Evolutionary conservation across 2,888 invertebrate species (phyloP), one percentile per base, ranked within the genome.

Genomic region (Polietes domitor): DNA sequence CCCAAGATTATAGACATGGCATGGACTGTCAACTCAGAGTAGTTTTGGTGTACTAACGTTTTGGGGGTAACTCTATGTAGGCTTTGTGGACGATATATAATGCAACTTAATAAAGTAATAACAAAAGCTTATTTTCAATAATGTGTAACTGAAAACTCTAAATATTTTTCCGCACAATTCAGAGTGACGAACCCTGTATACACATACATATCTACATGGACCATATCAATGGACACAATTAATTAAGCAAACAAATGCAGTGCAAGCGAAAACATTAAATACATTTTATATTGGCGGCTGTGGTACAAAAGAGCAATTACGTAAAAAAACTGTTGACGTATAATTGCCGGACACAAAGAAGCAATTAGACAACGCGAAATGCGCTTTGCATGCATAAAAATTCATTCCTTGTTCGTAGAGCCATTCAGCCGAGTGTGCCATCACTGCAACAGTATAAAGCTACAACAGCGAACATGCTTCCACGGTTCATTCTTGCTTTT

Each of bases 361-460:
- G 89, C 89, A 90, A 89, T 89, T 89, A 89, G 88, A 89, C 88
- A 72, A 87, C 78, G 86, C 86, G 87, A 89, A 89, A 90, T 90
- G 89, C 90, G 89, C 89, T 87, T 89, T 88, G 89, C 88, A 90
- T 89, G 89, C 90, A 89, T 87, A 89, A 90, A 89, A 89, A 89
- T 89, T 73, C 72, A 63, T 17, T 9, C 47, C 53, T 26, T 41
- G 19, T 83, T 65, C 43, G 71, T 58, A 19, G 63, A 21, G 17
- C 68, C 21, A 68, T 81, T 80, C 77, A 71, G 68, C 61, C 53
- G 80, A 83, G 80, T 37, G 9, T 77, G 68, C 65, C 19, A 72
- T 32, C 63, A 58, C 65, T 80, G 77, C 83, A 77, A 47, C 47
- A 77, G 63, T 50, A 73, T 58, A 7, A 72, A 53, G 53, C 55